Evolutionary conservation across 2,888 invertebrate genomes (phyloP).

Genomic region (Oligia fasciuncula): DNA sequence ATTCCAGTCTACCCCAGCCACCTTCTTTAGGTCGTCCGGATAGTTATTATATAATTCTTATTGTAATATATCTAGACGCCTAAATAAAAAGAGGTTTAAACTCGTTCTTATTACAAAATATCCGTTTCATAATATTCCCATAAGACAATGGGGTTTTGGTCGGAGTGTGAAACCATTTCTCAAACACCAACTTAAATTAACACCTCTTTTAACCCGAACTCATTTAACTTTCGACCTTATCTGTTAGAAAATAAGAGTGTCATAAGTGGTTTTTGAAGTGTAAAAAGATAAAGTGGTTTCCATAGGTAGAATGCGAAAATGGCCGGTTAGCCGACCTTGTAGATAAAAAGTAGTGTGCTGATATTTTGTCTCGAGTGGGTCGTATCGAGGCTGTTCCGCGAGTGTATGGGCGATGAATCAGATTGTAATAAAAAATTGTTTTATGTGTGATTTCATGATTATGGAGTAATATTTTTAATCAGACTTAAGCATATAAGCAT

Average conservation of each 20-base stretch:
- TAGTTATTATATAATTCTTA: not conserved
- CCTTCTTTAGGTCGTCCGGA: too few species aligned
- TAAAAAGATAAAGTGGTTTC: constrained; percentile 23
- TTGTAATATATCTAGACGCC: constrained; percentile 21
- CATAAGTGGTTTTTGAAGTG: not conserved
- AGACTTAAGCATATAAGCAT: too few species aligned
- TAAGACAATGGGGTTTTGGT: constrained; percentile 58
- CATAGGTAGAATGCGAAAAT: constrained; percentile 56
- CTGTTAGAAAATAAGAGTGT: not conserved
- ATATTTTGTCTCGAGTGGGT: constrained; percentile 57
- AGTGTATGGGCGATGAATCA: constrained; percentile 60
- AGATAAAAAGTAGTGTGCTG: constrained; percentile 60
- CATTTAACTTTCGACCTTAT: constrained; percentile 39
- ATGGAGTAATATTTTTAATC: not conserved
- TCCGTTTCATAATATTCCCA: constrained; percentile 64
- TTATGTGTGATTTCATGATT: constrained; percentile 1
- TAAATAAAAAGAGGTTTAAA: constrained; percentile 39
- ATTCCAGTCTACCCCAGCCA: too few species aligned
- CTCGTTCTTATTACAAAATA: constrained; percentile 57
- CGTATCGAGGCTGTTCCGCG: constrained; percentile 61
- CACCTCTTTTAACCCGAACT: not conserved
- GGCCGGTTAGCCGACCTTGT: constrained; percentile 57
- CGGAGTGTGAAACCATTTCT: constrained; percentile 60
- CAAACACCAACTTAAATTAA: constrained; percentile 33
- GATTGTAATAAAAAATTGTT: constrained; percentile 5